Evolutionary conservation across 1,140 invertebrate genomes (phyloP).

Genomic region (Phenacoccus solenopsis): DNA sequence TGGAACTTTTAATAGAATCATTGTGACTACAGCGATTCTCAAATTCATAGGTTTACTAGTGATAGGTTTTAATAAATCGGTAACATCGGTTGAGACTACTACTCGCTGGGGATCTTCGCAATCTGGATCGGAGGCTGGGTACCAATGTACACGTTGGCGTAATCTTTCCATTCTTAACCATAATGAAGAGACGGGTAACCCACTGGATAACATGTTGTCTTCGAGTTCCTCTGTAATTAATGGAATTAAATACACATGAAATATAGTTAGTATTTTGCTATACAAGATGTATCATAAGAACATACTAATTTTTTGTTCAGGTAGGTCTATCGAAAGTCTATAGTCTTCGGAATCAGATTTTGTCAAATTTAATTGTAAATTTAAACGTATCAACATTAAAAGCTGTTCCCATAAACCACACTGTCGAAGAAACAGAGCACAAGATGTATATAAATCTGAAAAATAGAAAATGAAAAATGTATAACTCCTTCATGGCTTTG

Average conservation of each 20-base stretch:
- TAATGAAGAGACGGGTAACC: slow-evolving; percentile 48
- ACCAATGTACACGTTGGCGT: slow-evolving; percentile 46
- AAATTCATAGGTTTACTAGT: slow-evolving; percentile 29
- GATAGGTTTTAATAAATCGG: slow-evolving; percentile 48
- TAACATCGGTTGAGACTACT: slow-evolving; percentile 46
- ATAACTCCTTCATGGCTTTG: not conserved
- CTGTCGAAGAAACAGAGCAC: slow-evolving; percentile 49
- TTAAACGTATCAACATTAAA: slow-evolving; percentile 43
- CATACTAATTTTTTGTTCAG: not conserved
- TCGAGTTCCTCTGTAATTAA: slow-evolving; percentile 40
- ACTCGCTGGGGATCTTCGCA: slow-evolving; percentile 42
- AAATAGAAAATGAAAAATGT: slow-evolving; percentile 22
- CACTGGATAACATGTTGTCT: slow-evolving; percentile 45
- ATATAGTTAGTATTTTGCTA: not conserved
- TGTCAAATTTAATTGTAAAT: slow-evolving; percentile 6
- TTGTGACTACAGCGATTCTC: not conserved
- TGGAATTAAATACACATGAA: slow-evolving; percentile 23
- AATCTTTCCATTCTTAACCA: slow-evolving; percentile 51
- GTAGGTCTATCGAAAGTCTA: not conserved
- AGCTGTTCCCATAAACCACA: slow-evolving; percentile 48
- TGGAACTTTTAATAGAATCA: not conserved
- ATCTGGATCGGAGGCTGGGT: slow-evolving; percentile 37
- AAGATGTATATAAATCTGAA: slow-evolving; percentile 42
- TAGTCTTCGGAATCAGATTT: not conserved
- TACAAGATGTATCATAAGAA: no score